Evolutionary conservation across 2,113 vertebrate species (phyloP), one percentile per base, ranked within the genome.

Genomic region (Eulacestoma nigropectus): DNA sequence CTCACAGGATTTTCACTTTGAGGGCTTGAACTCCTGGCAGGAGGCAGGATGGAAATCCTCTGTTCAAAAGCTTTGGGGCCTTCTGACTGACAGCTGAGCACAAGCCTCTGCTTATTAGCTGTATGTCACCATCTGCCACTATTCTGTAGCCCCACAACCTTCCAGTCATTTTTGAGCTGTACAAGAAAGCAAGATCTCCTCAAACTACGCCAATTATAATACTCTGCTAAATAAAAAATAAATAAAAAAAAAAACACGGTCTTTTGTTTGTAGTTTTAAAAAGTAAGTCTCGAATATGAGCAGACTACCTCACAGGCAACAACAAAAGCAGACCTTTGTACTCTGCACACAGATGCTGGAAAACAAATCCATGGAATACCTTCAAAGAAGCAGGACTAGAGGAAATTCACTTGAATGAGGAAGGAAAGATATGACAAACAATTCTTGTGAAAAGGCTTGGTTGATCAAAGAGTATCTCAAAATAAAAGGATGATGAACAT

Each of bases 31-130:
- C 95, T 96, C 95, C 86, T 93, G 60, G 93, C 93, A 90, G 92
- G 95, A 97, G 95, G 95, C 86, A 97, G 77, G 83, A 92, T 94
- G 73, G 95, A 96, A 96, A 96, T 96, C 88, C 95, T 94, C 92
- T 82, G 92, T 95, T 96, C 93, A 95, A 97, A 96, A 96, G 95
- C 88, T 96, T 96, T 90, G 77, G 44, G 69, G 83, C 90, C 62
- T 96, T 94, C 86, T 92, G 90, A 96, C 52, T 94, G 93, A 96
- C 88, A 96, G 96, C 92, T 95, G 88, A 96, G 96, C 95, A 87
- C 93, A 96, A 94, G 86, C 90, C 88, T 86, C 83, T 90, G 85
- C 90, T 95, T 95, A 97, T 94, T 95, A 97, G 90, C 84, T 94
- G 69, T 75, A 53, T 95, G 88, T 94, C 93, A 96, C 96, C 96